A percentile compares a stretch with the other conserved stretches of the same genome.
phyloP scores from a whole-genome alignment of 2,797 vertebrate genomes.

The Enteromius paludinosus region DNA sequence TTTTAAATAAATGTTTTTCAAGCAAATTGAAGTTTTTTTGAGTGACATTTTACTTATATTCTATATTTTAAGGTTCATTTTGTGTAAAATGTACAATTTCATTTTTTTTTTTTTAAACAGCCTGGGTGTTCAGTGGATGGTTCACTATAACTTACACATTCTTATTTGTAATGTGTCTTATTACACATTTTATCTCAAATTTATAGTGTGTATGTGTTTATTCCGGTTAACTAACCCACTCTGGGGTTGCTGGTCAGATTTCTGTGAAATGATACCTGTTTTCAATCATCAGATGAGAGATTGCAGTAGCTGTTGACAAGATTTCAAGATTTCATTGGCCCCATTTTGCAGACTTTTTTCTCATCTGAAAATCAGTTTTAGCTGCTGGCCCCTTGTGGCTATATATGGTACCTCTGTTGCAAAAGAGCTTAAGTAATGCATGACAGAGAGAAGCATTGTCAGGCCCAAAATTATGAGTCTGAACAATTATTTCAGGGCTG shows the following conservation, averaged over 20 bases:
- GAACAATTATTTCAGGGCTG: background rate
- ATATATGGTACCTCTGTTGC: background rate
- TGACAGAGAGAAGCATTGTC: background rate
- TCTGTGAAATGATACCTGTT: background rate
- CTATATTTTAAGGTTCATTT: background rate
- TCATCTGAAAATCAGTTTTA: background rate
- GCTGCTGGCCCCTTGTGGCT: slow-evolving; percentile 19
- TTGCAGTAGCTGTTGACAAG: background rate
- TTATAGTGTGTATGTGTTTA: background rate
- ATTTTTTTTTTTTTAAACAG: background rate
- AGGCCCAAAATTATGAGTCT: background rate
- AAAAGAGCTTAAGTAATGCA: background rate
- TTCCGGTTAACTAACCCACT: background rate
- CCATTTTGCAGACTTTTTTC: background rate
- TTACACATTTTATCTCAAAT: background rate
- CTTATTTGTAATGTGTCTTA: too few relatives aligned
- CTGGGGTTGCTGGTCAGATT: background rate
- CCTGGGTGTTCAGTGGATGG: background rate
- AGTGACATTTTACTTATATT: background rate
- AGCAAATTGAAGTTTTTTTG: background rate
- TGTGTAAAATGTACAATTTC: background rate
- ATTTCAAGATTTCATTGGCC: background rate
- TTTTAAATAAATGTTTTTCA: background rate
- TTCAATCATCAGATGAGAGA: background rate
- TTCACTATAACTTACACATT: background rate